Evolutionary conservation across 2,797 vertebrate species (phyloP).

Genomic region (Galagoides demidoff): DNA sequence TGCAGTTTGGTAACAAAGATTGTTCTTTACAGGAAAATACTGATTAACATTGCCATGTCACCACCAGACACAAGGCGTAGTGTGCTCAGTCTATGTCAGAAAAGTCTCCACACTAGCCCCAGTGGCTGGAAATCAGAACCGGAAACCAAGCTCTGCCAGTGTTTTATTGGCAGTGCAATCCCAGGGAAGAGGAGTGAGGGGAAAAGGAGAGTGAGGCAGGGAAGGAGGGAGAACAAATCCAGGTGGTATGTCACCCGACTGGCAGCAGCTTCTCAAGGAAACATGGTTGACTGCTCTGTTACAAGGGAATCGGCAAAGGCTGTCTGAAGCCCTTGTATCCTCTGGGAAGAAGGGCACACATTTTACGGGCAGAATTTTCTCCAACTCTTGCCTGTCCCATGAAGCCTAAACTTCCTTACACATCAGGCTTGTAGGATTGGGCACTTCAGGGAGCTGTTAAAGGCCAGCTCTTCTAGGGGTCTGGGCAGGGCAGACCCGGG

Average conservation of each 20-base stretch:
- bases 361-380: not conserved
- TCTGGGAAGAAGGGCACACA: not conserved
- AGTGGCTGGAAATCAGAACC: not conserved
- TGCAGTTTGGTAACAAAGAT: not conserved
- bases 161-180: not conserved
- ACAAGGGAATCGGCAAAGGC: not conserved
- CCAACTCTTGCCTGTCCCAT: not conserved
- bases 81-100: not conserved
- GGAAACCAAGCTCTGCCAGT: not conserved
- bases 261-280: not conserved
- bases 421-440: not conserved
- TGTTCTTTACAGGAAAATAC: not conserved
- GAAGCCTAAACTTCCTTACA: not conserved
- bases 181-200: not conserved
- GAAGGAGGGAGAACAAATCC: not conserved
- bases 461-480: not conserved
- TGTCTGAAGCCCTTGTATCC: not conserved
- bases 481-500: rapidly evolving
- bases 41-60: not conserved
- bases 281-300: not conserved
- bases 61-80: rapidly evolving
- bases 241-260: not conserved
- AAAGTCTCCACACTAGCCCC: not conserved
- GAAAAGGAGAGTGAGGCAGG: not conserved
- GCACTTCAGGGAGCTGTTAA: not conserved